Base-by-base conservation (phyloP, 2,888 invertebrate species). In the Meiosimyza platycephala region DNA sequence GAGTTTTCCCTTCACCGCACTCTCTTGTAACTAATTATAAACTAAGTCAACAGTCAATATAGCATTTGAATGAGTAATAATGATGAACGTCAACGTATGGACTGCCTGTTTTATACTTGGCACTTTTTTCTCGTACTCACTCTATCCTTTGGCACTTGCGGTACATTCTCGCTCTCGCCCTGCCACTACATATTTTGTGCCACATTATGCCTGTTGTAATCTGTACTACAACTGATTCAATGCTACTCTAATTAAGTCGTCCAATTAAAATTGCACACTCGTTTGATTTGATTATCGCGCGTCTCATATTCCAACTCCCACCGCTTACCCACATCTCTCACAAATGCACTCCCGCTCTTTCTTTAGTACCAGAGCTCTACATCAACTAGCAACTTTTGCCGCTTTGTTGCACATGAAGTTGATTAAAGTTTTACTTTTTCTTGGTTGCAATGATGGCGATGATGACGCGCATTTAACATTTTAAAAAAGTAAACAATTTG, bases 251-350 rank as follows among this genome's bases (percentile, higher is more conserved):
- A 84, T 84, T 85, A 84, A 85, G 85, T 85, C 84, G 85, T 80
- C 85, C 85, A 84, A 84, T 84, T 84, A 84, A 84, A 84, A 84
- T 84, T 84, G 84, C 85, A 84, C 85, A 84, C 85, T 81, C 85
- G 83, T 84, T 84, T 84, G 84, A 85, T 84, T 85, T 84, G 85
- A 84, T 84, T 84, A 85, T 85, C 84, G 83, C 81, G 52, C 62
- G 63, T 40, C 28, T 60, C 33, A 22, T 9, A 60, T 33, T 60
- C 60, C 40, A 40, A 40, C 60, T 55, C n/a, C 40, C 33, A n/a
- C 48, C 48, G 22, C 40, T n/a, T 6, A n/a, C 15, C 40, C 13
- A 12, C 55, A 40, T 6, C 22, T 47, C 55, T n/a, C 47, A 7
- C 48, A 16, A 40, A 57, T 57, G 22, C 1, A 11, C 12, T 63